Evolutionary conservation across 2,113 vertebrate species (phyloP), one percentile per base, ranked within the genome.

Genomic region (Phocoena phocoena): DNA sequence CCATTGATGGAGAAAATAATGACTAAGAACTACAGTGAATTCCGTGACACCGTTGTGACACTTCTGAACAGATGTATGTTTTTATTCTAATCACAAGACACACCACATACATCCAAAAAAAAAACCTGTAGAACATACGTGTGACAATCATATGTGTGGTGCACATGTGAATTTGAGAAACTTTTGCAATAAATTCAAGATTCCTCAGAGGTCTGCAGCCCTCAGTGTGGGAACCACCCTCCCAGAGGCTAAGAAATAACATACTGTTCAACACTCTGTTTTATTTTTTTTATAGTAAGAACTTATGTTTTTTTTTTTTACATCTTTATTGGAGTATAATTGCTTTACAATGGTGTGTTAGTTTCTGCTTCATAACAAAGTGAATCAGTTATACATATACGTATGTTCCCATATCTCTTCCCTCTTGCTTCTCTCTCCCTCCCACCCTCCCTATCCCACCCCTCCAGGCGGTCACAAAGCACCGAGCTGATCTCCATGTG

Each of bases 31-130:
- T 13, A 73, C 60, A 26, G 8, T 87, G 76, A 80, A 41, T 62
- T 93, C 15, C 67, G 17, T n/a, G 63, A 87, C 23, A 89, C 8
- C 21, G 68, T 13, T 87, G 60, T n/a, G 41, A 89, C 33, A 62
- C 50, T 89, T 95, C 50, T 92, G 76, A 95, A 96, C n/a, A 67
- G 26, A 88, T 82, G 15, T 26, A 33, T 80, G 25, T 55, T 88
- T 91, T 38, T n/a, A 83, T 74, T 88, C 28, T 82, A 89, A 83
- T 74, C 36, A 89, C 13, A 36, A 76, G 50, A 80, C 21, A 84
- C 13, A 62, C 12, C 5, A 77, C 44, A 87, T 14, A 38, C 13
- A 70, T 8, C 13, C 15, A 76, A 47, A 91, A 81, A 60, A 62
- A 77, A n/a, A 33, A 6, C 6, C 81, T 82, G 2, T 7, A 73